phyloP scores from a whole-genome alignment of 2,888 invertebrate species.

The Cheiracanthium punctorium region DNA sequence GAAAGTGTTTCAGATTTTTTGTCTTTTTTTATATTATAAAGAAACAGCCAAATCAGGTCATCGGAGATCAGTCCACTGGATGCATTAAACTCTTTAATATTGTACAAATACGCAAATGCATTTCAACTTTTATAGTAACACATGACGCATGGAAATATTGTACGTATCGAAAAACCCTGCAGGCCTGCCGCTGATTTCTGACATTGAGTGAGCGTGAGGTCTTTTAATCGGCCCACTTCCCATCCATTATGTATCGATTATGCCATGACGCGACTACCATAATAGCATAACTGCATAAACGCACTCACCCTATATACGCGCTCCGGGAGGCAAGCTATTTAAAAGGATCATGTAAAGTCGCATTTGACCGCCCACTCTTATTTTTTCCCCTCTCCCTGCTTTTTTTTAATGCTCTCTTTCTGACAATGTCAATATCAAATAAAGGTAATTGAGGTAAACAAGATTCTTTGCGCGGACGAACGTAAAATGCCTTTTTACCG shows the following conservation, averaged over 20 bases:
- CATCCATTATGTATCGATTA: conserved; percentile 13
- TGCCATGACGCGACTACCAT: not conserved
- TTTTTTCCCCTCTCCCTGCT: no score
- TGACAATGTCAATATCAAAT: not conserved
- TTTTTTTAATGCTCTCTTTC: no score
- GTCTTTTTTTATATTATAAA: no score
- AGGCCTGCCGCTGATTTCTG: not conserved
- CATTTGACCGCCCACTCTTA: no score
- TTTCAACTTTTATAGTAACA: no score
- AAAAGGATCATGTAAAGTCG: not conserved
- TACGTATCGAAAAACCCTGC: not conserved
- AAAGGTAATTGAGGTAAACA: not conserved
- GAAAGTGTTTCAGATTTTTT: no score
- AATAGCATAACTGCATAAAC: not conserved
- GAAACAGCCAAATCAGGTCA: no score
- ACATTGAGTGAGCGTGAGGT: not conserved
- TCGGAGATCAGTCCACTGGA: no score
- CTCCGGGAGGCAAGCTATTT: not conserved
- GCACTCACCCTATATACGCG: not conserved
- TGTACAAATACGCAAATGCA: no score
- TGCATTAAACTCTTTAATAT: no score
- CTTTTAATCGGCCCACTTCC: not conserved
- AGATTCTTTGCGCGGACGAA: not conserved
- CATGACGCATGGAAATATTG: no score
- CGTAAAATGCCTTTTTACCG: not conserved